Base-by-base conservation (phyloP, 1,140 invertebrate species). In the Proales similis region DNA sequence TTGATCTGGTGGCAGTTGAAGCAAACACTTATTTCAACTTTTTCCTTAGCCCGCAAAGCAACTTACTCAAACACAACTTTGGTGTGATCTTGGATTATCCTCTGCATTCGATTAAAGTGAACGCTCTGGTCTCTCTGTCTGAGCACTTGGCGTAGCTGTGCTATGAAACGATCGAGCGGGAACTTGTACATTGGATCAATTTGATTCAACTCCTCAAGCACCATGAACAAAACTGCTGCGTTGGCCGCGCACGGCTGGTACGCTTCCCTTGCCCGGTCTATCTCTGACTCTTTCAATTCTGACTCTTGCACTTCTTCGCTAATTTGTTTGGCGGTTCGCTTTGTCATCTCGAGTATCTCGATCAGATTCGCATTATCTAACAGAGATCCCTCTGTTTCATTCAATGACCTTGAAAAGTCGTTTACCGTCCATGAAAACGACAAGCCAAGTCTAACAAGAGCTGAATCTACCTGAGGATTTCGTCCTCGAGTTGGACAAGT, bases 41-140 rank as follows among this genome's bases (percentile, higher is more conserved):
- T 79, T 57, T 87, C 85, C 22, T 79, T 39, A 74, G 66, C 38
- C 67, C 65, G 3, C 67, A n/a, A n/a, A n/a, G n/a, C n/a, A n/a
- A n/a, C n/a, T n/a, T n/a, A n/a, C n/a, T n/a, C 76, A 73, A 88
- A 89, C 2, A 88, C 81, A 42, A 85, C 79, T 72, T 85, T 88
- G 3, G 87, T 90, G 67, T 89, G 87, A 72, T 83, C 87, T 61
- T 87, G 85, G 71, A 88, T 88, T 7, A 90, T 77, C 47, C 82
- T 79, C 4, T 73, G 74, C 66, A 90, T 88, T 63, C 87, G 79
- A 51, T 87, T 85, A 20, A 79, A 76, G 6, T 88, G 71, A 1
- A 74, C 67, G 57, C 78, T 80, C 65, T 83, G 82, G 6, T 81
- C 80, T 69, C 85, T 87, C 48, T 83, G 84, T 42, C 85, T 83